Evolutionary conservation across 2,797 vertebrate species (phyloP), one percentile per base, ranked within the genome.

Genomic region (Intellagama lesueurii): DNA sequence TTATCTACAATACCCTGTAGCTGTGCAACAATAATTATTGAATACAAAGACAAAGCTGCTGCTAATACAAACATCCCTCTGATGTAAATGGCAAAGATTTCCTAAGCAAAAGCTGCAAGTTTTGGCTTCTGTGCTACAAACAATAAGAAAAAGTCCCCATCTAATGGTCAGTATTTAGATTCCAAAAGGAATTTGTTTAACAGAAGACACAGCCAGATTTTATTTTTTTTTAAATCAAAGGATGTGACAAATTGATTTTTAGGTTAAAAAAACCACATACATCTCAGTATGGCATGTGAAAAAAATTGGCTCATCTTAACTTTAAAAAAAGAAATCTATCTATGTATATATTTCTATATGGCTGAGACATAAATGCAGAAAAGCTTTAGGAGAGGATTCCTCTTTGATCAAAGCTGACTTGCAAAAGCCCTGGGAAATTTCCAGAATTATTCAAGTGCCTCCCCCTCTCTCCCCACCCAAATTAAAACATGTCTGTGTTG

Each of bases 121-220:
- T 92, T 96, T 96, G 95, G 94, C 95, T 94, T 8, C 60, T 86
- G 91, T 87, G 80, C 94, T 96, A 52, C 96, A 96, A 97, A 97
- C 96, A 96, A 77, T 32, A 0, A 77, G 94, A 92, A 94, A 95
- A 95, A 95, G 91, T 88, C 95, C 91, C 95, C 94, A 96, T 93
- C 76, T 95, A 96, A 94, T 89, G 93, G 95, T 95, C 92, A 95
- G 89, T 94, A 94, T 97, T 96, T 96, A 89, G 95, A 95, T 96
- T 94, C 93, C 90, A 86, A 0, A 11, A 68, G 68, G 94, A 94
- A 93, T 95, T 96, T 94, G 94, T 96, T 96, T 94, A 96, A 94
- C 90, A 89, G 81, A 89, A 85, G n/a, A 76, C 1, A 92, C 95
- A 95, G 94, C 94, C 95, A 94, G 95, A 93, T 93, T 91, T 93